These are phyloP conservation scores for Epinephelus coioides DNA, from an alignment of 2,797 vertebrate genomes.

Conservation along the genomic window DNA sequence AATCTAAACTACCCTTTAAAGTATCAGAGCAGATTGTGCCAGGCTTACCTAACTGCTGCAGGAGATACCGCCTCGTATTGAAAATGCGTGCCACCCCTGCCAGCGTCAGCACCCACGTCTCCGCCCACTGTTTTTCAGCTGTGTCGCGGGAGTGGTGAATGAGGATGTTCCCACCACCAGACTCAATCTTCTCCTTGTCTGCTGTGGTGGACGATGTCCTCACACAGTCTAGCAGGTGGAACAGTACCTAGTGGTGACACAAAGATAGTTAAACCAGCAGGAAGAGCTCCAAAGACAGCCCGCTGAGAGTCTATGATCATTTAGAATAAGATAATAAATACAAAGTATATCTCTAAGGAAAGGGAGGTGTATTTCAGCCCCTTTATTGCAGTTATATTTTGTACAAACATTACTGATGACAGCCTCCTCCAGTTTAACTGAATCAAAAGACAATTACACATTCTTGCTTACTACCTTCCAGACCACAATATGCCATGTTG, in stretches of 20 bases:
- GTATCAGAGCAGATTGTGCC: fast-evolving
- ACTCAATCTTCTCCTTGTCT: conserved; percentile 99
- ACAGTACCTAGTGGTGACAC: conserved; percentile 89
- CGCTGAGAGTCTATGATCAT: not conserved
- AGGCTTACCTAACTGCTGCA: conserved; percentile 93
- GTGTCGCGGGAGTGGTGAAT: conserved; percentile 99
- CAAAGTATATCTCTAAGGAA: too few species aligned
- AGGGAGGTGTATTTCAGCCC: too few species aligned
- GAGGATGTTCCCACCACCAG: conserved; percentile 98
- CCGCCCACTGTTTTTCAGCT: conserved; percentile 99
- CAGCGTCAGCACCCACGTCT: conserved; percentile 98
- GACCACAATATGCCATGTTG: conserved; percentile 97
- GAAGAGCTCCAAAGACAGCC: not conserved
- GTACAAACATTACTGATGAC: not conserved
- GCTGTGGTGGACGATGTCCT: conserved; percentile 96
- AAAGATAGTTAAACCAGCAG: not conserved
- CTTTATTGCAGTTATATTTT: not conserved
- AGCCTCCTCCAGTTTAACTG: not conserved
- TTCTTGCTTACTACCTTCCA: conserved; percentile 92
- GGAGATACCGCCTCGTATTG: conserved; percentile 95
- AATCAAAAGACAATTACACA: not conserved
- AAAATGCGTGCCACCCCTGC: conserved; percentile 98
- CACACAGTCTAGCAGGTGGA: conserved; percentile 94
- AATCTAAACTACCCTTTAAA: too few species aligned
- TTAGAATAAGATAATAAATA: too few species aligned